These are phyloP conservation scores for Rhimphoctona megacephalus DNA, from an alignment of 2,888 invertebrate species.

Conservation along the genomic window DNA sequence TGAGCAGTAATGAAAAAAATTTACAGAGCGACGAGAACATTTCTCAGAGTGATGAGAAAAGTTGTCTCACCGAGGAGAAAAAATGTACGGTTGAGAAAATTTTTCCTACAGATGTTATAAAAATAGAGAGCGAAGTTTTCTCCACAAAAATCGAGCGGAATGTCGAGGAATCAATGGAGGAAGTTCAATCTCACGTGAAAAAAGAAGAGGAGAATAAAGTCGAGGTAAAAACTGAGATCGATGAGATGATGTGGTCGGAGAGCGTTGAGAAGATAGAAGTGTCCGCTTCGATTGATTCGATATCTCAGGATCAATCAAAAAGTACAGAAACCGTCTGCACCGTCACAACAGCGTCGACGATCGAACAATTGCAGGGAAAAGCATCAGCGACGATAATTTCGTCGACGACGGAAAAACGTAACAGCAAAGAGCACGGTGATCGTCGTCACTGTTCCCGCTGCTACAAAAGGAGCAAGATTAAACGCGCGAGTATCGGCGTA, in stretches of 20 bases:
- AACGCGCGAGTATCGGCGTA: conserved; percentile 90
- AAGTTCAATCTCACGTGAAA: conserved; percentile 63
- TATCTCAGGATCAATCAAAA: conserved; percentile 29
- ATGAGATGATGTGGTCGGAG: conserved; percentile 46
- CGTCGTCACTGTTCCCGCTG: conserved; percentile 88
- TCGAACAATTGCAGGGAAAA: conserved; percentile 24
- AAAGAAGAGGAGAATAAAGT: conserved; percentile 68
- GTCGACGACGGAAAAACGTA: conserved; percentile 80
- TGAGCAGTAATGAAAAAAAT: not conserved
- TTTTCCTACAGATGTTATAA: not conserved
- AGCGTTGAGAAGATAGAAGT: conserved; percentile 35
- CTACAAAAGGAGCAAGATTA: conserved; percentile 89
- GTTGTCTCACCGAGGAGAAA: not conserved
- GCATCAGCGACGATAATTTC: conserved; percentile 50
- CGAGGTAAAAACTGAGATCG: conserved; percentile 58
- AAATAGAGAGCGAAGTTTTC: not conserved
- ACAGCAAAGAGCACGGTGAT: conserved; percentile 79
- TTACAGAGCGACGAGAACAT: not conserved
- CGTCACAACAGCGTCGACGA: conserved; percentile 37
- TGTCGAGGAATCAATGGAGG: conserved; percentile 21
- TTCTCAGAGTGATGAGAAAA: not conserved
- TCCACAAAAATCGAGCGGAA: conserved; percentile 12
- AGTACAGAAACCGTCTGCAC: not conserved
- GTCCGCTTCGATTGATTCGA: conserved; percentile 62
- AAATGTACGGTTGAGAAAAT: not conserved